Base-by-base conservation (phyloP, 2,797 vertebrate genomes). In the Morelia viridis region DNA sequence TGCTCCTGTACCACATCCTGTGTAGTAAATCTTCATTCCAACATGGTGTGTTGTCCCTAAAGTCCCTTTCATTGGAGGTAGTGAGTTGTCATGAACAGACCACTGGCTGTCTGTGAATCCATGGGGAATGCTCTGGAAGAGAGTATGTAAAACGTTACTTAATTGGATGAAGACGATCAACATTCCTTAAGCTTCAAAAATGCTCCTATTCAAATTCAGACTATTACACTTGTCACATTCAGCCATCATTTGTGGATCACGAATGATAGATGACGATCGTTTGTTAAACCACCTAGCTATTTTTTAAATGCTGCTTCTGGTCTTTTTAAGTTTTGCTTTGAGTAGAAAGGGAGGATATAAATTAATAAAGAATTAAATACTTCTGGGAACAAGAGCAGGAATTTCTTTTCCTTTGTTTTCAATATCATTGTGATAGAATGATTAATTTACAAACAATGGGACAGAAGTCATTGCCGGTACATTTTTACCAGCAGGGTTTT, bases 101-200 rank as follows among this genome's bases (percentile, higher is more conserved):
- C 94, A 97, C 94, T 0, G 95, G 94, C 28, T 91, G 93, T 89
- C 93, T 95, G 91, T 31, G 87, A 61, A 94, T 98, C 97, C 97
- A 97, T 91, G 95, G 96, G 92, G 96, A 97, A 96, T 95, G 94
- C 95, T 97, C 98, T 98, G 96, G 94, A 97, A 94, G 89, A 95
- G 89, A 94, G 41, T 95, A 94, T 92, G 93, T 92, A 93, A 93
- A 93, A 93, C 53, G 85, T 96, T 96, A 96, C 91, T 96, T 93
- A 6, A 94, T 13, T 26, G 24, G 5, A 15, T n/a, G 4, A 87
- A 58, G 24, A 31, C 26, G 58, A 46, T 31, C 1, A 0, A 60
- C 19, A 94, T 95, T 95, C 22, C 22, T 19, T 68, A 56, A 35
- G 24, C 15, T 4, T 71, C n/a, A 58, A 17, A 53, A 26, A 5